These are phyloP conservation scores for Tauraco erythrolophus DNA, from an alignment of 2,113 vertebrate species.

Conservation along the genomic window DNA sequence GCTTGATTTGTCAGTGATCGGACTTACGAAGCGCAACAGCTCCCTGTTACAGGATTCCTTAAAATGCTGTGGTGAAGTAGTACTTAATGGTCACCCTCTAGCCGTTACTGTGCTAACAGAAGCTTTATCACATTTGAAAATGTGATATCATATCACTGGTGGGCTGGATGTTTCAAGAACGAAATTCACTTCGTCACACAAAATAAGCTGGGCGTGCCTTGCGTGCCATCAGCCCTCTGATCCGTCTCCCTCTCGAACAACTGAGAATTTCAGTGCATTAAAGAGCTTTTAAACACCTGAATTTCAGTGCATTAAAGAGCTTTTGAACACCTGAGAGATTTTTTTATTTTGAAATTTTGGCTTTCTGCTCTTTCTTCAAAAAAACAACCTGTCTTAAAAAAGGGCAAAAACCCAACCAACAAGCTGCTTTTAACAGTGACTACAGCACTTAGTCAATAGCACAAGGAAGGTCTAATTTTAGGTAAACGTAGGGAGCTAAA, in stretches of 20 bases:
- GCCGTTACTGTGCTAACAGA: neutral
- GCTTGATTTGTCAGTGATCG: neutral
- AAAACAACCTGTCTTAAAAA: neutral
- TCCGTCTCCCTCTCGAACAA: neutral
- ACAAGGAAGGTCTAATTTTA: neutral
- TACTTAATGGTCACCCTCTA: neutral
- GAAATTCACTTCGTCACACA: neutral
- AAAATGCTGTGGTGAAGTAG: neutral
- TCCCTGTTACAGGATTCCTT: neutral
- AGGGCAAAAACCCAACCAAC: neutral
- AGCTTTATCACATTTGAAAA: neutral
- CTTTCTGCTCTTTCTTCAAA: neutral
- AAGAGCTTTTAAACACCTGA: neutral
- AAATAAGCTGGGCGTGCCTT: neutral
- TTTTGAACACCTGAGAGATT: neutral
- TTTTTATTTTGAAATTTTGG: neutral
- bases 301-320: neutral
- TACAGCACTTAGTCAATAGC: neutral
- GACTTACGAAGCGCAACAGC: accelerated
- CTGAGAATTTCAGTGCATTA: neutral
- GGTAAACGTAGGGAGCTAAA: neutral
- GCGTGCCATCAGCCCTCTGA: neutral
- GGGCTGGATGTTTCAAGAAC: neutral
- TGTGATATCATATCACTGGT: neutral
- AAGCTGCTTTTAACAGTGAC: neutral